Percentiles rank a stretch among this genome's conserved stretches.
These are phyloP conservation scores for Nyleta sp. DNA, from an alignment of 2,888 invertebrate species.

Conservation along the genomic window DNA sequence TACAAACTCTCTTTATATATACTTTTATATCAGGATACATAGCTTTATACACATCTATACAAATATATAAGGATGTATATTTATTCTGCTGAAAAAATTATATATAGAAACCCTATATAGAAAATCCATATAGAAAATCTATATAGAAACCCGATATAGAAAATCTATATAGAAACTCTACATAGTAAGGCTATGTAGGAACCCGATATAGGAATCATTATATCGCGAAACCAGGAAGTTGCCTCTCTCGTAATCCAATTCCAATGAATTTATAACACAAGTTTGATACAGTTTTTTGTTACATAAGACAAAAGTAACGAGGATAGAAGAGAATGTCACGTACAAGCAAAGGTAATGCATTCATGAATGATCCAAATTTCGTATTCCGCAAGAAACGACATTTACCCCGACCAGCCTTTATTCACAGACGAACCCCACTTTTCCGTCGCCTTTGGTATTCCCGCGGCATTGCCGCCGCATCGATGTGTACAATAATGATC, in stretches of 20 bases:
- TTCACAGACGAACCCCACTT: slow-evolving; percentile 31
- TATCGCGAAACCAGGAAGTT: too few relatives aligned
- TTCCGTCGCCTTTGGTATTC: slow-evolving; percentile 52
- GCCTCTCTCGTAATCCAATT: neutral
- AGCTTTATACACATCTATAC: too few relatives aligned
- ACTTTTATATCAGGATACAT: too few relatives aligned
- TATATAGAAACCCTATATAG: too few relatives aligned
- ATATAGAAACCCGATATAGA: too few relatives aligned
- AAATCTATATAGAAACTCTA: too few relatives aligned
- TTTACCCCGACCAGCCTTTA: slow-evolving; percentile 67
- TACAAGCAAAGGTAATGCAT: slow-evolving; percentile 75
- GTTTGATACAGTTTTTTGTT: neutral
- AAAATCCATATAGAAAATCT: too few relatives aligned
- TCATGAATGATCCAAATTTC: slow-evolving; percentile 74
- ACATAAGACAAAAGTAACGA: slow-evolving; percentile 3
- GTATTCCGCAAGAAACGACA: slow-evolving; percentile 71
- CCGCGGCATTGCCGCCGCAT: slow-evolving; percentile 31
- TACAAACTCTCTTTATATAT: too few relatives aligned
- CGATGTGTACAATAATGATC: slow-evolving; percentile 55
- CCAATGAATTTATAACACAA: slow-evolving; percentile 1
- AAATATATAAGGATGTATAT: too few relatives aligned
- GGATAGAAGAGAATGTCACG: slow-evolving; percentile 29
- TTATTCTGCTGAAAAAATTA: too few relatives aligned
- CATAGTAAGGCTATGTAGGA: too few relatives aligned
- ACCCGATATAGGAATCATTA: too few relatives aligned